Base-by-base conservation (phyloP, 2,113 vertebrate genomes). In the Apodemus speciosus region DNA sequence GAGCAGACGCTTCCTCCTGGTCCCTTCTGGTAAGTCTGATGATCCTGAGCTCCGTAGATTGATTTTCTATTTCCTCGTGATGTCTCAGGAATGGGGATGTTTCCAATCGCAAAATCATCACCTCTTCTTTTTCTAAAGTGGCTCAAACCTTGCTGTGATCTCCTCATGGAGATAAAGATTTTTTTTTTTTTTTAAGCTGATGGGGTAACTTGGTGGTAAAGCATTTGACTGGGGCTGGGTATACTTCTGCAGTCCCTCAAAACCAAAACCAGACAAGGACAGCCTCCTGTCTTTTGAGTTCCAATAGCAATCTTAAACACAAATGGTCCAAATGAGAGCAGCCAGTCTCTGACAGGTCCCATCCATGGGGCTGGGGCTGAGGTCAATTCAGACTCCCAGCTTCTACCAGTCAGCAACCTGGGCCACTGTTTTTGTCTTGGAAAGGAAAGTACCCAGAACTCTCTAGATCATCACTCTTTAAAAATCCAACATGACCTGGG, bases 401-500 rank as follows among this genome's bases (percentile, higher is more conserved):
- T 79, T 90, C 81, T 14, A n/a, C 43, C 88, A 85, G 75, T 58
- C 51, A 69, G 53, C 76, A 46, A 15, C 49, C 40, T 11, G 1
- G 38, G 40, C 3, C 75, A 40, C 46, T 25, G 21, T 49, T 84
- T 93, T 51, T 15, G 13, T 38, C 69, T 87, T 60, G 53, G 53
- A 71, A 68, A 2, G 43, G 43, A 66, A 27, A 4, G 35, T 66
- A 75, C 64, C 30, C 64, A 66, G 64, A 66, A 66, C 60, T 68
- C 43, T 89, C 10, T 89, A 16, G 3, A 64, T 83, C 51, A 46
- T 90, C 35, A 43, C 16, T 53, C 51, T 84, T 88, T 80, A 4
- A 95, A 93, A 95, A 92, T 77, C 80, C 64, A 87, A 43, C 15
- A 1, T 83, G 56, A 89, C 60, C 79, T 32, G 40, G 27, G 72